These are phyloP conservation scores for Digitonthophagus gazella DNA, from an alignment of 2,888 invertebrate genomes.

Conservation along the genomic window DNA sequence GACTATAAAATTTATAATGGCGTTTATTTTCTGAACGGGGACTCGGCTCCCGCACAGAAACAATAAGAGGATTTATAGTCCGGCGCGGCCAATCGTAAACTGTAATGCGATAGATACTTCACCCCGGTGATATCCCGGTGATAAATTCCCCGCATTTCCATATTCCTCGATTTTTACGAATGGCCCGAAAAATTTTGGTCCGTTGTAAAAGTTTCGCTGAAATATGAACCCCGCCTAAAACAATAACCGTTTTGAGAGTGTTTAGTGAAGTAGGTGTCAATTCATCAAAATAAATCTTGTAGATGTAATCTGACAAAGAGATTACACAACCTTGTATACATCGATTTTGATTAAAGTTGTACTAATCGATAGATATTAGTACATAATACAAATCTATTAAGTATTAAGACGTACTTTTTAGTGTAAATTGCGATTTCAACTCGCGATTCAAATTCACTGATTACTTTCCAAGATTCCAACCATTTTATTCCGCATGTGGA, in stretches of 20 bases:
- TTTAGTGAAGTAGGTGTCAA: not conserved
- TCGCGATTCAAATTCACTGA: too few species aligned
- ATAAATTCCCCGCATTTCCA: conserved; percentile 26
- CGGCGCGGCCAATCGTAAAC: conserved; percentile 13
- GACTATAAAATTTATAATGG: conserved; percentile 1
- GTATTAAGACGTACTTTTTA: too few species aligned
- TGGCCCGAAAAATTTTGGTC: conserved; percentile 23
- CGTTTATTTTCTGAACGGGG: not conserved
- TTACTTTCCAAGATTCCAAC: too few species aligned
- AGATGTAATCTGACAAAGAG: too few species aligned
- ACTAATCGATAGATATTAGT: too few species aligned
- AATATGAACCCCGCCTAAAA: conserved; percentile 24
- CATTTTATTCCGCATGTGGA: too few species aligned
- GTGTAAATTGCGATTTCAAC: too few species aligned
- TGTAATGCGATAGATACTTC: conserved; percentile 1
- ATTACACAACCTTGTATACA: too few species aligned
- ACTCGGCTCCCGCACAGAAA: not conserved
- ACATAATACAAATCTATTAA: too few species aligned
- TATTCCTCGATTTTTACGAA: conserved; percentile 24
- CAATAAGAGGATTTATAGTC: conserved; percentile 20
- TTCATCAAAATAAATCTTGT: not conserved
- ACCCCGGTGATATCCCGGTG: conserved; percentile 17
- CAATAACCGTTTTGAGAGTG: not conserved
- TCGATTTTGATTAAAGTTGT: too few species aligned
- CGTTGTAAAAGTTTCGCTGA: conserved; percentile 11